Evolutionary conservation across 2,888 invertebrate genomes (phyloP).

Genomic region (Graphium colonna): DNA sequence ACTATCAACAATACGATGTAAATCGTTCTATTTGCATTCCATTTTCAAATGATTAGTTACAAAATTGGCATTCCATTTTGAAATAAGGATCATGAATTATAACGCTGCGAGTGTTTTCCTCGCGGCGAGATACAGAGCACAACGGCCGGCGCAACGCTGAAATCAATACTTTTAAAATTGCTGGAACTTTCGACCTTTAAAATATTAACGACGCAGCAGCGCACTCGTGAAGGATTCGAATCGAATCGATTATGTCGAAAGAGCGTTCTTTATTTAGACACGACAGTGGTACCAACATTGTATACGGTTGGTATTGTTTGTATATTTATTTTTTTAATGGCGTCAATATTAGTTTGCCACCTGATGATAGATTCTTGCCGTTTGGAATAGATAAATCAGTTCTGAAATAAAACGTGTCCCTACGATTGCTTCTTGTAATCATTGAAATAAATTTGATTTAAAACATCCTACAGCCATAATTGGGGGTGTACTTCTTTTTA

Average conservation of each 20-base stretch:
- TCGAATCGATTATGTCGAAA: slow-evolving; percentile 10
- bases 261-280: slow-evolving; percentile 4
- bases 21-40: neutral
- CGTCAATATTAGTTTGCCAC: no score
- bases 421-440: no score
- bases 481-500: no score
- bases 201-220: slow-evolving; percentile 23
- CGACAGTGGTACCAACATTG: neutral
- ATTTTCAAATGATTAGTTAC: neutral
- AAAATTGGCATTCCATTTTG: neutral
- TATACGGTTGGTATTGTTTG: no score
- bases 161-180: slow-evolving; percentile 22
- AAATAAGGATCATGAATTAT: neutral
- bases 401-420: no score
- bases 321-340: no score
- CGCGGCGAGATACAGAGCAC: neutral
- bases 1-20: no score
- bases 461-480: no score
- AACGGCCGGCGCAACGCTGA: slow-evolving; percentile 3
- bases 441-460: no score
- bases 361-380: no score
- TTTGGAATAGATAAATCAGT: no score
- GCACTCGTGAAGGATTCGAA: slow-evolving; percentile 17
- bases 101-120: neutral
- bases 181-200: slow-evolving; percentile 20